phyloP scores from a whole-genome alignment of 2,797 vertebrate species.

The Anableps anableps region DNA sequence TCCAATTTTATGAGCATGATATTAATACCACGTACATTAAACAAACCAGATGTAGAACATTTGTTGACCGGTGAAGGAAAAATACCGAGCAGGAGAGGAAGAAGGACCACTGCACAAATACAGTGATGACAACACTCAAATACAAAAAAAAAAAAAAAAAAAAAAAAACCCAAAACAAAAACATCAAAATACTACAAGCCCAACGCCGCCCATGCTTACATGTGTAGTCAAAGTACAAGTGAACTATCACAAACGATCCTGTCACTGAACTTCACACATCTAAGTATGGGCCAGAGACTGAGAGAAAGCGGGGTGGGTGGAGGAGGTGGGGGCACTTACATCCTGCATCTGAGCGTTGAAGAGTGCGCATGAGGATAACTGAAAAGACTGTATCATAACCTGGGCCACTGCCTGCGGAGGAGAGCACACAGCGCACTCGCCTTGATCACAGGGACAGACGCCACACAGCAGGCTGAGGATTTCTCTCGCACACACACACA shows the following conservation, averaged over 20 bases:
- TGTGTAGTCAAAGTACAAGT: constrained; percentile 55
- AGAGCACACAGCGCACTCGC: constrained; percentile 91
- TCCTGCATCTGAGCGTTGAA: constrained; percentile 99
- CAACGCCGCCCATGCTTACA: constrained; percentile 73
- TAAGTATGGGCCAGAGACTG: constrained; percentile 76
- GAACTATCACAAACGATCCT: constrained; percentile 48
- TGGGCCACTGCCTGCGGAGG: constrained; percentile 97
- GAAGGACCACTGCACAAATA: constrained; percentile 77
- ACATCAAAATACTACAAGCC: constrained; percentile 39
- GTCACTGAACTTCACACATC: constrained; percentile 57
- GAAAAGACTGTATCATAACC: constrained; percentile 99
- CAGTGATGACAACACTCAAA: constrained; percentile 73
- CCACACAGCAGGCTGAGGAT: constrained; percentile 55
- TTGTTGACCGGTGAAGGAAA: constrained; percentile 43
- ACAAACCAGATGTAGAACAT: constrained; percentile 37
- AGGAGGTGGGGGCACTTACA: constrained; percentile 85
- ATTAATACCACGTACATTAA: constrained; percentile 32
- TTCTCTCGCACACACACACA: constrained; percentile 12
- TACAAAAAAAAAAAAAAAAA: constrained; percentile 46
- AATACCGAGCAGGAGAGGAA: constrained; percentile 50
- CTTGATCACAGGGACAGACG: constrained; percentile 74
- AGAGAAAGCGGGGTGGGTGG: constrained; percentile 38
- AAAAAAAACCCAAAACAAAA: constrained; percentile 54
- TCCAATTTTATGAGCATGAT: constrained; percentile 16
- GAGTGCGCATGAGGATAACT: constrained; percentile 98